phyloP scores from a whole-genome alignment of 2,797 vertebrate species.

The Chelon auratus region DNA sequence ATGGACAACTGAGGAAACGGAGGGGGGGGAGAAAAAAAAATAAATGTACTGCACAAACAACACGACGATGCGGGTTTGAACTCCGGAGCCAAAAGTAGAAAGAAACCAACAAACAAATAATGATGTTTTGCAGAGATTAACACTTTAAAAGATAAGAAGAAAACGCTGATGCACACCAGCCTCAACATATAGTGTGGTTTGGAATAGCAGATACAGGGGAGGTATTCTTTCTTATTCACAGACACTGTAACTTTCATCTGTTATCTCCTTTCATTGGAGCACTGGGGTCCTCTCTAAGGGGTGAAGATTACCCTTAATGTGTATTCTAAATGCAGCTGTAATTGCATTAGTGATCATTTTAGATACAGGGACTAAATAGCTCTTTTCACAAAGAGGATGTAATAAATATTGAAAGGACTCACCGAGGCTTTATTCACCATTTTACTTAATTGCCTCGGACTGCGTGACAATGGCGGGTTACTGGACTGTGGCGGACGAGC shows the following conservation, averaged over 20 bases:
- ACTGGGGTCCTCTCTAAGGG: slow-evolving; percentile 62
- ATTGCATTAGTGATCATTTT: slow-evolving; percentile 84
- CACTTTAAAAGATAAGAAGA: slow-evolving; percentile 28
- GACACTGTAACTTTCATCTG: slow-evolving; percentile 62
- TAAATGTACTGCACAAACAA: not conserved
- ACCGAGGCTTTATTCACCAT: slow-evolving; percentile 86
- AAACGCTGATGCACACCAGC: slow-evolving; percentile 13
- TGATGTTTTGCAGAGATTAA: slow-evolving; percentile 3
- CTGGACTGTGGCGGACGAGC: slow-evolving; percentile 93
- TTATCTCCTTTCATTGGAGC: slow-evolving; percentile 67
- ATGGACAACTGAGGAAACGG: not conserved
- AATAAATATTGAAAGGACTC: slow-evolving; percentile 90
- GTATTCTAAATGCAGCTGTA: slow-evolving; percentile 84
- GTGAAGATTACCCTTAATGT: slow-evolving; percentile 76
- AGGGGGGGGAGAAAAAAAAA: not conserved
- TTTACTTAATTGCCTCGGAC: slow-evolving; percentile 98
- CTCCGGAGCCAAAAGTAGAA: not conserved
- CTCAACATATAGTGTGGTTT: slow-evolving; percentile 27
- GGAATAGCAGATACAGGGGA: slow-evolving; percentile 23
- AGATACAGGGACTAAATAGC: slow-evolving; percentile 83
- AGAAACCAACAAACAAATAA: slow-evolving; percentile 19
- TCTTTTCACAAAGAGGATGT: slow-evolving; percentile 80
- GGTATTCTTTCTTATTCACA: slow-evolving; percentile 58
- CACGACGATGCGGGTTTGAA: not conserved
- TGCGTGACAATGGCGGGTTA: slow-evolving; percentile 91